These are phyloP conservation scores for Ictalurus furcatus DNA, from an alignment of 2,113 vertebrate genomes.

Conservation along the genomic window DNA sequence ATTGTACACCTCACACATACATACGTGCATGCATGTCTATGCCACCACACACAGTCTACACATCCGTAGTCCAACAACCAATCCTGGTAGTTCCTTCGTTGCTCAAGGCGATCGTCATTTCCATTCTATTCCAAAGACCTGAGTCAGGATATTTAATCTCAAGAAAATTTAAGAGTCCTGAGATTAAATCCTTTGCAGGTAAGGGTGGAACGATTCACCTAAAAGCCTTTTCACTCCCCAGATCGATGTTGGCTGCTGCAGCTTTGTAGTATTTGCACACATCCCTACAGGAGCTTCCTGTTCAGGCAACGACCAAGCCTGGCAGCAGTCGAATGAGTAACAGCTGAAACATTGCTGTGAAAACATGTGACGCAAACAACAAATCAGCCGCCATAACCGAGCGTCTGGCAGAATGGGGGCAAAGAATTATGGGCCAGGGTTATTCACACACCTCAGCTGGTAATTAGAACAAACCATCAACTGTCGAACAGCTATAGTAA, in stretches of 20 bases:
- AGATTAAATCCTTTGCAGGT: not conserved
- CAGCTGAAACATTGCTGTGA: slow-evolving; percentile 19
- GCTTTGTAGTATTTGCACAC: not conserved
- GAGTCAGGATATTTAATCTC: not conserved
- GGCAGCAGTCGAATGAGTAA: slow-evolving; percentile 21
- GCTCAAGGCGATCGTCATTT: not conserved
- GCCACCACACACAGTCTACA: slow-evolving; percentile 1
- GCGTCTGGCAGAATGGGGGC: slow-evolving; percentile 1
- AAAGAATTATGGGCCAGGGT: not conserved
- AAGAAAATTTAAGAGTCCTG: not conserved
- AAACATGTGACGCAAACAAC: not conserved
- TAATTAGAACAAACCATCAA: slow-evolving; percentile 14
- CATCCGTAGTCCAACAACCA: not conserved
- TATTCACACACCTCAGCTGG: not conserved
- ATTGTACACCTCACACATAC: slow-evolving; percentile 7
- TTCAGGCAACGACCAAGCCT: slow-evolving; percentile 18
- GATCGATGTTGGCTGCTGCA: not conserved
- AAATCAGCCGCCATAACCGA: not conserved
- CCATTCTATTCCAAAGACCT: not conserved
- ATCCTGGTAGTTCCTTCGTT: not conserved
- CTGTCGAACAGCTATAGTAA: not conserved
- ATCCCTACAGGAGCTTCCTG: slow-evolving; percentile 21
- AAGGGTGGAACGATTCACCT: not conserved
- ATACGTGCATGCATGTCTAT: not conserved
- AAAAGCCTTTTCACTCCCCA: not conserved